Evolutionary conservation across 2,113 vertebrate species (phyloP), one percentile per base, ranked within the genome.

Genomic region (Australoheros scitulus): DNA sequence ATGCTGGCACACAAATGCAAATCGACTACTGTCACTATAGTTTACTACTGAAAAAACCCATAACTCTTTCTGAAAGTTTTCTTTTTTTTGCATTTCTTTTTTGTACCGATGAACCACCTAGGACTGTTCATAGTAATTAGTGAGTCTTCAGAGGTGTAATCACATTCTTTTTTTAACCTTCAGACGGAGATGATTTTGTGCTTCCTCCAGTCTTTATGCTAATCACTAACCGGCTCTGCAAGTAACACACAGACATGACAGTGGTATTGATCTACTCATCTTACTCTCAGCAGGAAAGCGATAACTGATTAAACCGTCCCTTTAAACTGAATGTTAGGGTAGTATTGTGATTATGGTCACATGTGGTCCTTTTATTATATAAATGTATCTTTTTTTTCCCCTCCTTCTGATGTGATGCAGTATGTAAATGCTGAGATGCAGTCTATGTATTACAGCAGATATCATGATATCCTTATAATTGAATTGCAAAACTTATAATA

Each of bases 151-250:
- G 47, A 52, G 10, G 68, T 72, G 26, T 55, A 72, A 72, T 72
- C 68, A 72, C 18, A 72, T 72, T 72, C 68, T 72, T 72, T 72
- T 72, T 72, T 72, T 72, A 72, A 72, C 68, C 26, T 32, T 72
- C 47, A 72, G 68, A 55, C 26, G 18, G 68, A 72, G 43, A 55
- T 55, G 43, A 55, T 72, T 72, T 72, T 26, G 26, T 72, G 68
- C 68, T 55, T 52, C 68, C 47, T 72, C 68, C 47, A 3, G 68
- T 55, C 68, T 72, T 72, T 72, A 72, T 72, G 68, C 68, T 72
- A 72, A 55, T 72, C 68, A 22, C 68, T 72, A 52, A 43, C 47
- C 47, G 29, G 68, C 68, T 72, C 68, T 55, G 8, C 17, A 55
- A 52, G 68, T 72, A 72, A 52, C 43, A 72, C 3, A 4, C 47